Evolutionary conservation across 2,888 invertebrate genomes (phyloP).

Genomic region (Pachydiplax longipennis): DNA sequence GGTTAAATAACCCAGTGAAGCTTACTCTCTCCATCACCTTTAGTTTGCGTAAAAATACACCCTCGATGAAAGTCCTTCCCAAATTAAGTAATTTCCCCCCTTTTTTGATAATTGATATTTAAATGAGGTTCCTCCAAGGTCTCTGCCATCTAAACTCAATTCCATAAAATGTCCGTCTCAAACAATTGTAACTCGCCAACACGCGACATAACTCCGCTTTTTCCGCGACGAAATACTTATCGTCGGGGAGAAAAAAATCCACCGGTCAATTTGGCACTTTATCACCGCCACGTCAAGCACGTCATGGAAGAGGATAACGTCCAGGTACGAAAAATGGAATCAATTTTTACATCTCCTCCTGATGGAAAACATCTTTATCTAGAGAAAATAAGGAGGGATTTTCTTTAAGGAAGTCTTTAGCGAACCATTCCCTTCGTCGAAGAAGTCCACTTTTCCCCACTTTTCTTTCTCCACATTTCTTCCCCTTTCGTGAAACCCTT

Average conservation of each 20-base stretch:
- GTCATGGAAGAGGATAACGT: background rate
- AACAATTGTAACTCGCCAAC: background rate
- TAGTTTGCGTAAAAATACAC: too few relatives aligned
- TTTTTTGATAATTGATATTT: background rate
- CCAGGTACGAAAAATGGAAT: background rate
- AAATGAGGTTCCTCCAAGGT: background rate
- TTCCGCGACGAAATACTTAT: background rate
- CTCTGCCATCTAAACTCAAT: background rate
- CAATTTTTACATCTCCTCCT: background rate
- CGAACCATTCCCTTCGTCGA: background rate
- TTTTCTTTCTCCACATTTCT: background rate
- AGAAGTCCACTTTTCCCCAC: background rate
- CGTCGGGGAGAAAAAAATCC: background rate
- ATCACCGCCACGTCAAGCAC: background rate
- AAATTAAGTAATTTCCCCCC: background rate
- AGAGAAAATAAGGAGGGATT: background rate
- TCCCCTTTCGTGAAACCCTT: background rate
- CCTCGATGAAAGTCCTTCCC: too few relatives aligned
- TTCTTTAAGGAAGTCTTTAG: background rate
- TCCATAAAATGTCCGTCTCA: background rate
- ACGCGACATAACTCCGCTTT: background rate
- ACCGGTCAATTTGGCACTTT: background rate
- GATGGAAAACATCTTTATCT: background rate
- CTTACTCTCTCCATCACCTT: too few relatives aligned
- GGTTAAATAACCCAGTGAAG: too few relatives aligned